Evolutionary conservation across 2,113 vertebrate species (phyloP), one percentile per base, ranked within the genome.

Genomic region (Polypterus bichir): DNA sequence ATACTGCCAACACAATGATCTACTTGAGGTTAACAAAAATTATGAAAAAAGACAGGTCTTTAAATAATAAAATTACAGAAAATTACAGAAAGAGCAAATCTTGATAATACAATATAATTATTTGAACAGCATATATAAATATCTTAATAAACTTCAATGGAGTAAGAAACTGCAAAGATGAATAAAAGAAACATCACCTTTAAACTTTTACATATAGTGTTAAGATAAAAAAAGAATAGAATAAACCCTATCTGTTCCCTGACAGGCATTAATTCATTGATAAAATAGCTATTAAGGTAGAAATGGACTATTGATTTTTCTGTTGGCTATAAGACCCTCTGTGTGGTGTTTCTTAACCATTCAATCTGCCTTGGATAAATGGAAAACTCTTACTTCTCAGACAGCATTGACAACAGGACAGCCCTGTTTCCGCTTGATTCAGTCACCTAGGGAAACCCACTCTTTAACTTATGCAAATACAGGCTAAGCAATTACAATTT

Each of bases 401-500:
- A 47, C 4, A 61, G 10, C 11, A 57, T 53, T 59, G 51, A 62
- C 57, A 59, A 55, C 10, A 57, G 65, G 51, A 62, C 49, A 48
- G 46, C 44, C 46, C 5, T 9, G 46, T 44, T 49, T 48, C 53
- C 7, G 10, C 49, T 46, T 11, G 7, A 11, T 48, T 44, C 46
- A 57, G 46, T 48, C 56, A 44, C 11, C 53, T 56, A 27, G 62
- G 5, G 6, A 46, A 59, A 49, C 48, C 47, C 53, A 61, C 48
- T 62, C 61, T 27, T 47, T 65, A 57, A 47, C 48, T 4, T 54
- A 54, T 55, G 60, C 49, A 47, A 62, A 61, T 62, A 59, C 52
- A 3, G 56, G 53, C 68, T 56, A 44, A 44, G 47, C 57, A 64
- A 61, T 64, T 68, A 55, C 61, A 57, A 53, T 48, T 54, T 70